Evolutionary conservation across 2,888 invertebrate genomes (phyloP).

Genomic region (Tribolium freemani): DNA sequence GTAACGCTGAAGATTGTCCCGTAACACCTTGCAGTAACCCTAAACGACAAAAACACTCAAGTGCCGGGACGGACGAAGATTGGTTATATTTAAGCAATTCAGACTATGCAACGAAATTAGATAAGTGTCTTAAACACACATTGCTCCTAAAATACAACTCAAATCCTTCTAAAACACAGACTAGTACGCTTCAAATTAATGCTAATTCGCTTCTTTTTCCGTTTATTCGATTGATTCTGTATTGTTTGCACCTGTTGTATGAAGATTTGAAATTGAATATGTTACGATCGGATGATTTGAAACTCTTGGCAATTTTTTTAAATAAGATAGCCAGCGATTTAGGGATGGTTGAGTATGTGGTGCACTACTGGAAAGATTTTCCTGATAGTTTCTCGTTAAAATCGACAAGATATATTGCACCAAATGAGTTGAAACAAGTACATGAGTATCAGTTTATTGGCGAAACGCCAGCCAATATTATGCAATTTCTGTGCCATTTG

Average conservation of each 20-base stretch:
- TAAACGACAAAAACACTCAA: slow-evolving; percentile 86
- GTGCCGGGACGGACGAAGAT: slow-evolving; percentile 84
- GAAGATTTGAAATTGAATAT: slow-evolving; percentile 91
- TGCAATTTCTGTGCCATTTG: slow-evolving; percentile 78
- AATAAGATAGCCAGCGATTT: slow-evolving; percentile 85
- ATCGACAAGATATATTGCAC: slow-evolving; percentile 70
- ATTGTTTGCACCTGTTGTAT: slow-evolving; percentile 88
- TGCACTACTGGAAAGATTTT: slow-evolving; percentile 90
- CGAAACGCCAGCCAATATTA: slow-evolving; percentile 78
- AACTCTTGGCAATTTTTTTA: slow-evolving; percentile 79
- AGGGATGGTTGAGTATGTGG: slow-evolving; percentile 77
- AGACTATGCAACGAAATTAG: slow-evolving; percentile 41
- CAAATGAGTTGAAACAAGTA: slow-evolving; percentile 73
- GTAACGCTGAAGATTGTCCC: slow-evolving; percentile 60
- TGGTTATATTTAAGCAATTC: slow-evolving; percentile 75
- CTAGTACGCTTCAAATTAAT: slow-evolving; percentile 69
- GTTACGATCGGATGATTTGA: slow-evolving; percentile 77
- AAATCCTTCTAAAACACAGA: neutral
- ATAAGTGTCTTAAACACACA: slow-evolving; percentile 34
- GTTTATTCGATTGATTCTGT: slow-evolving; percentile 81
- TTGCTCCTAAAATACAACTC: slow-evolving; percentile 34
- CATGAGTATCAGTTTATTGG: slow-evolving; percentile 75
- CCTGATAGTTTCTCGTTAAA: slow-evolving; percentile 73
- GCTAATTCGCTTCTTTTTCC: slow-evolving; percentile 79
- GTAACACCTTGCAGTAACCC: slow-evolving; percentile 70